Evolutionary conservation across 1,140 invertebrate genomes (phyloP), one percentile per base, ranked within the genome.

Genomic region (Heliconius hermathena): DNA sequence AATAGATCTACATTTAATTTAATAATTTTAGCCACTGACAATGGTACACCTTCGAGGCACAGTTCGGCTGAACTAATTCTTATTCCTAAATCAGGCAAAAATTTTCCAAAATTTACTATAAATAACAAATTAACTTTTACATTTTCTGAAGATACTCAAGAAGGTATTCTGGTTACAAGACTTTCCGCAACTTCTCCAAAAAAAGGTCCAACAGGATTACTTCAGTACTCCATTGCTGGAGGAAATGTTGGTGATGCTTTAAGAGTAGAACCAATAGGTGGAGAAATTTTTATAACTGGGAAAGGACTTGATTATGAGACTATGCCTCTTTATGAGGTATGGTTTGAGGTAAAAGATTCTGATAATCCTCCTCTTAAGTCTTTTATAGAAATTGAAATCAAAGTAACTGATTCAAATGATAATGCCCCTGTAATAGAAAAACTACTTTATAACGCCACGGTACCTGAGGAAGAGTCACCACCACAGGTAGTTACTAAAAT

Each of bases 341-440:
- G 98, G 98, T 96, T 99, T 73, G 98, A 99, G 95, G 98, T 98
- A 1, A 95, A 96, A 74, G 98, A 99, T 93, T 97, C 97, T 1
- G 98, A 98, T 88, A 96, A 96, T 71, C 98, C 98, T 8, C 96
- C 97, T 1, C 90, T 99, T 22, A 95, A 97, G 77, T 97, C 96
- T 73, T 97, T 97, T 18, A 95, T 97, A 79, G 96, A 97, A 85
- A 90, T 99, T 8, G 95, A 97, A 66, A 97, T 99, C 29, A 98
- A 98, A 89, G 97, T 99, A 0, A 97, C 97, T 1, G 98, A 99
- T 91, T 96, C 97, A 8, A 99, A 99, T 92, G 98, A 99, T 87
- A 99, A 99, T 94, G 91, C 97, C 0, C 99, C 98, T 2, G 93
- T 97, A 0, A 98, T 99, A 90, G 97, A 97, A 84, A 96, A 96